A percentile compares a stretch with the other conserved stretches of the same genome.
Conservation (phyloP, 35 echinoderm and acorn worm genomes). For the Lytechinus variegatus region DNA sequence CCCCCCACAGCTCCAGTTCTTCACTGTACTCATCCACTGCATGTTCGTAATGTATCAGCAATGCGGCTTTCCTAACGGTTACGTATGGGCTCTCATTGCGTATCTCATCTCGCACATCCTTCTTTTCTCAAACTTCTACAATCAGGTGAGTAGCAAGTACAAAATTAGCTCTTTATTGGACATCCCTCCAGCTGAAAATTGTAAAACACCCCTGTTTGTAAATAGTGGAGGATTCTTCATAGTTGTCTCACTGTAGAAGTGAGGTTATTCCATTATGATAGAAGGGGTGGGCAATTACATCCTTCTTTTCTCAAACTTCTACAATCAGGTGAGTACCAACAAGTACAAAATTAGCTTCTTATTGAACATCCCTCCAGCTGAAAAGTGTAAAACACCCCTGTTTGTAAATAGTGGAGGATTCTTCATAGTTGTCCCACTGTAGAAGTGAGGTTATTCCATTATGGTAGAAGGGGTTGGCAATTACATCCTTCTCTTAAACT, state of each 20-base stretch:
- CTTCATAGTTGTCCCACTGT: not conserved
- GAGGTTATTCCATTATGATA: constrained; percentile 55
- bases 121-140: constrained; percentile 68
- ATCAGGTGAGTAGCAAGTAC: no score
- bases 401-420: not conserved
- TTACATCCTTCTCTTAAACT: constrained; percentile 80
- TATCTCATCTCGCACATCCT: constrained; percentile 91
- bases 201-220: no score
- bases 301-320: constrained; percentile 97
- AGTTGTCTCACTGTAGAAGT: no score
- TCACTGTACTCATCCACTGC: constrained; percentile 67
- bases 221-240: no score
- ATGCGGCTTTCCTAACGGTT: constrained; percentile 67
- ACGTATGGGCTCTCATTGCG: constrained; percentile 68
- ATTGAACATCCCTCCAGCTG: no score
- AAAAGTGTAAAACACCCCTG: not conserved
- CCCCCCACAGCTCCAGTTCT: constrained; percentile 71
- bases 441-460: not conserved
- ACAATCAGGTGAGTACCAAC: constrained; percentile 53
- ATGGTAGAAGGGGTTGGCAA: constrained; percentile 57
- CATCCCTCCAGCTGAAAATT: no score
- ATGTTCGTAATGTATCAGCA: constrained; percentile 50
- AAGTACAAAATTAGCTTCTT: no score
- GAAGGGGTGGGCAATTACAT: constrained; percentile 84
- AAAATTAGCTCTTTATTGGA: no score